Base-by-base conservation (phyloP, 2,797 vertebrate species). In the Ctenopoma kingsleyae region DNA sequence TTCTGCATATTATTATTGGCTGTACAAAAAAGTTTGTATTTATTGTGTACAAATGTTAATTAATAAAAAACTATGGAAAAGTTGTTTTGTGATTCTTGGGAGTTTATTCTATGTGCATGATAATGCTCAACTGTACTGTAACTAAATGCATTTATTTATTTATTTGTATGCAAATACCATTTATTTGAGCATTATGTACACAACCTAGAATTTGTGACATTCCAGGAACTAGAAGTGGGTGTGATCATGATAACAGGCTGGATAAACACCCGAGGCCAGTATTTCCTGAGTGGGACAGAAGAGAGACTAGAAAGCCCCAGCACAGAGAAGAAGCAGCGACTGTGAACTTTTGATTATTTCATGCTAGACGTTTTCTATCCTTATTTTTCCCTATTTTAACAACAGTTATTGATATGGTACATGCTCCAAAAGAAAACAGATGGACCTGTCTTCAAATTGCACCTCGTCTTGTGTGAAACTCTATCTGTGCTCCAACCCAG, bases 41-140 rank as follows among this genome's bases (percentile, higher is more conserved):
- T 99, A 99, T 99, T 99, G 97, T 99, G 96, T 98, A 99, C 95
- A 98, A 98, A 97, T 96, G 96, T 99, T 98, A 96, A 97, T 97
- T 98, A 99, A 98, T 96, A 97, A 97, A 97, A 58, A 85, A 88
- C 88, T 81, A 78, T 86, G 71, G 77, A 78, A 90, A 94, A 87
- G 27, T 68, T 20, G 8, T 50, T 51, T 8, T 19, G 8, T 16
- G 58, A 7, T 59, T 52, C 8, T n/a, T 53, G 8, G 0, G n/a
- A 15, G 4, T 15, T 20, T 2, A 0, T 16, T 16, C 8, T 52
- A 3, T 67, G 27, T 60, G 19, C 64, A 27, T 60, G 19, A 10
- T 38, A 15, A 12, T 27, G 50, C 46, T 17, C 17, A 38, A 17
- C 25, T 53, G 3, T 7, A 6, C 10, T 53, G 5, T 3, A 13